Conservation (phyloP, 2,113 vertebrate genomes). For the Chaetura pelagica region DNA sequence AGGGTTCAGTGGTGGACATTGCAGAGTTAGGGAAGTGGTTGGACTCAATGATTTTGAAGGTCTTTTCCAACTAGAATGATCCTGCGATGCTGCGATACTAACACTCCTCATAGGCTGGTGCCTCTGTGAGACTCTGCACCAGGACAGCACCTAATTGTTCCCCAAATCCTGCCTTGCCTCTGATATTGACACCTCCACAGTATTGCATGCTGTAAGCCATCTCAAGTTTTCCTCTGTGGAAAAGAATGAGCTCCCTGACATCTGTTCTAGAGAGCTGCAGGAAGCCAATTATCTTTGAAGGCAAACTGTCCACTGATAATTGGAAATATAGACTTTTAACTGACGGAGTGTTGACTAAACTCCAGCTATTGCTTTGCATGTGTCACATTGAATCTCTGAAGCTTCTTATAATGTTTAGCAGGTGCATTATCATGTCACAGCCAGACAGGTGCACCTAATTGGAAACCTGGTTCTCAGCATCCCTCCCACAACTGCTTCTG, state of each 20-base stretch:
- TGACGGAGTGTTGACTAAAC: constrained; percentile 63
- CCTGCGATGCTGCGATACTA: too few species aligned
- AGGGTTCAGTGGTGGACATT: too few species aligned
- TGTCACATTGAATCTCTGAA: constrained; percentile 48
- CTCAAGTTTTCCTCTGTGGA: not conserved
- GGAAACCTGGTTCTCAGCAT: not conserved
- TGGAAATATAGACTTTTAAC: constrained; percentile 70
- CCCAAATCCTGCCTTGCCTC: not conserved
- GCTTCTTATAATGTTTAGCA: constrained; percentile 43
- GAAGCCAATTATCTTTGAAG: constrained; percentile 74
- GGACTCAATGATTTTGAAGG: too few species aligned
- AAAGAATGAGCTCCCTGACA: constrained; percentile 15
- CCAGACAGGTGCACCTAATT: constrained; percentile 2
- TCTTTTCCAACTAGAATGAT: too few species aligned
- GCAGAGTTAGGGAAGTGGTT: too few species aligned
- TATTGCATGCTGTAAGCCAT: not conserved
- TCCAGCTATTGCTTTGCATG: constrained; percentile 19
- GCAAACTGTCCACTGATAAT: constrained; percentile 56
- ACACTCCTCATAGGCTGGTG: not conserved
- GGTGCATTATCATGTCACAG: constrained; percentile 61
- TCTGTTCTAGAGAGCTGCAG: constrained; percentile 27
- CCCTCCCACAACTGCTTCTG: not conserved
- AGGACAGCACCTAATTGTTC: not conserved
- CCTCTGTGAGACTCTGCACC: not conserved
- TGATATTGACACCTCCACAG: not conserved